These are phyloP conservation scores for Oreochromis grahami DNA, from an alignment of 2,797 vertebrate species.

Conservation along the genomic window DNA sequence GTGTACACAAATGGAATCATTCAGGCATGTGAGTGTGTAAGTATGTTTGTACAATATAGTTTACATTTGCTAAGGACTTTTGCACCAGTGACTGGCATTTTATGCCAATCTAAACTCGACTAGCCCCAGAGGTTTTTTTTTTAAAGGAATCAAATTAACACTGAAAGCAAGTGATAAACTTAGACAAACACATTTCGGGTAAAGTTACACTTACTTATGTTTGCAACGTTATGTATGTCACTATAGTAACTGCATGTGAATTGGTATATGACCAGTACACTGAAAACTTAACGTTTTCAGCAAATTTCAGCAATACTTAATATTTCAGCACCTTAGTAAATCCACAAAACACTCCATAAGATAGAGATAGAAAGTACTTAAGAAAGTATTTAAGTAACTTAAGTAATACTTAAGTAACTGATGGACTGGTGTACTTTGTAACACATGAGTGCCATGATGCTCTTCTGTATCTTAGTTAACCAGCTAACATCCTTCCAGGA, in stretches of 20 bases:
- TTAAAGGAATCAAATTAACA: neutral
- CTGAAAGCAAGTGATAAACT: neutral
- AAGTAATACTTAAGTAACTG: neutral
- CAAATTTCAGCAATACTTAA: neutral
- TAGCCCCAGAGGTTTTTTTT: neutral
- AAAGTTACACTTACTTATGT: neutral
- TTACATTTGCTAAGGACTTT: neutral
- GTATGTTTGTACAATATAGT: neutral
- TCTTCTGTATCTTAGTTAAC: neutral
- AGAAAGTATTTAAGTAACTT: neutral
- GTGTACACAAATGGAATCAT: neutral
- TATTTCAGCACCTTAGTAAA: neutral
- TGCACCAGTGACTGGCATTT: neutral
- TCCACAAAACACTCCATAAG: neutral
- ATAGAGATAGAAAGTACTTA: neutral
- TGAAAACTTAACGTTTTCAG: neutral
- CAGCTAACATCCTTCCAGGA: neutral
- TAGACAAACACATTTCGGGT: rapidly evolving
- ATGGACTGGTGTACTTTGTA: neutral
- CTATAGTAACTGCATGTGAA: neutral
- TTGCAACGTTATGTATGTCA: neutral
- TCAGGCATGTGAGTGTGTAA: neutral
- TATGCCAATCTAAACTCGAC: rapidly evolving
- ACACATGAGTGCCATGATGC: neutral
- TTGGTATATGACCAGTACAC: neutral